Conservation (phyloP, 2,888 invertebrate species). For the Athrips mouffetella region DNA sequence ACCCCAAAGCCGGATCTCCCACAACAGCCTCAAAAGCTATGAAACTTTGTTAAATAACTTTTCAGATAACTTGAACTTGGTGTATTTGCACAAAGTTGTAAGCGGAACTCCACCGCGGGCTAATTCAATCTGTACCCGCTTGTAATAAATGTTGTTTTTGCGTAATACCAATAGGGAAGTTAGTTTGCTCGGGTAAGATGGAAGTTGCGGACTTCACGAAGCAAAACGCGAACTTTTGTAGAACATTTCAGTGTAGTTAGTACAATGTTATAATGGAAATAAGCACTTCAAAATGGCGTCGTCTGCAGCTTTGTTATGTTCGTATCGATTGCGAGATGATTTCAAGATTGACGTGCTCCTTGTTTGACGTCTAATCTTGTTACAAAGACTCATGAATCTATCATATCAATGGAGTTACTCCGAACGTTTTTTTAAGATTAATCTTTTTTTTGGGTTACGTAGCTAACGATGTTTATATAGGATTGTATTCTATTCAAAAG, state of each 20-base stretch:
- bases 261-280: constrained; percentile 79
- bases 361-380: constrained; percentile 32
- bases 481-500: no score
- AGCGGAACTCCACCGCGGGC: constrained; percentile 68
- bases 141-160: constrained; percentile 77
- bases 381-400: constrained; percentile 5
- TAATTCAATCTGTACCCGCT: constrained; percentile 75
- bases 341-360: constrained; percentile 25
- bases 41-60: constrained; percentile 80
- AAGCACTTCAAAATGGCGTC: constrained; percentile 78
- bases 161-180: constrained; percentile 71
- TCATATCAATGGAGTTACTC: background rate
- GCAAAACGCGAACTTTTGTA: constrained; percentile 79
- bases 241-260: constrained; percentile 79
- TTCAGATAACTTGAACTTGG: constrained; percentile 78
- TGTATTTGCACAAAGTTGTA: constrained; percentile 75
- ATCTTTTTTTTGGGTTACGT: background rate
- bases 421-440: background rate
- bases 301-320: constrained; percentile 65
- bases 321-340: constrained; percentile 57
- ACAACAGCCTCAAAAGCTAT: constrained; percentile 69
- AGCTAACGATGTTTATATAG: no score
- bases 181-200: constrained; percentile 60
- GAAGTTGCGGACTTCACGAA: constrained; percentile 77
- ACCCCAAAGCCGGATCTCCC: constrained; percentile 60